Evolutionary conservation across 1,140 invertebrate species (phyloP).

Genomic region (Zeugodacus cucurbitae): DNA sequence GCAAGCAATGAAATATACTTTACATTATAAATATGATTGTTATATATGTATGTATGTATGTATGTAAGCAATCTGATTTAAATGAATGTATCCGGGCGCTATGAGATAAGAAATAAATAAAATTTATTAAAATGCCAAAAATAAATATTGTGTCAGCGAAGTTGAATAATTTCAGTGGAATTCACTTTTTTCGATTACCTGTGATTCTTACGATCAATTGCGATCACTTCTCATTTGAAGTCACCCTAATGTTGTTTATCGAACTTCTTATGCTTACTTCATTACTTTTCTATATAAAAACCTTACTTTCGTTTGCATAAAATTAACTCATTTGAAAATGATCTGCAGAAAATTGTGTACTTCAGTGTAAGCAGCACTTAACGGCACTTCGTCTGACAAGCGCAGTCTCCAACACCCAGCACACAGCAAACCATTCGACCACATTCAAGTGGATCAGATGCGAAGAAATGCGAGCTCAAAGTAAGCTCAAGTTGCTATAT

Average conservation of each 20-base stretch:
- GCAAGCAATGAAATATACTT: background rate
- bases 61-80: background rate
- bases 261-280: too few relatives aligned
- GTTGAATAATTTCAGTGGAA: background rate
- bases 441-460: background rate
- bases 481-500: background rate
- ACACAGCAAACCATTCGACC: background rate
- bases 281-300: too few relatives aligned
- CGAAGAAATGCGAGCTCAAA: background rate
- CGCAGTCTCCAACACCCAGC: background rate
- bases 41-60: background rate
- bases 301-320: background rate
- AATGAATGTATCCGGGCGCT: background rate
- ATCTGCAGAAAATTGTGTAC: background rate
- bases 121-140: background rate
- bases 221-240: background rate
- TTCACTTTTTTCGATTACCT: background rate
- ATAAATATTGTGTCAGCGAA: background rate
- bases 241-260: background rate
- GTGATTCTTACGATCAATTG: background rate
- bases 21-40: background rate
- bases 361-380: background rate
- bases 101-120: background rate
- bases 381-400: background rate
- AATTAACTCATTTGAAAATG: conserved; percentile 21